phyloP scores from a whole-genome alignment of 2,888 invertebrate species.

The Plagodis dolabraria region DNA sequence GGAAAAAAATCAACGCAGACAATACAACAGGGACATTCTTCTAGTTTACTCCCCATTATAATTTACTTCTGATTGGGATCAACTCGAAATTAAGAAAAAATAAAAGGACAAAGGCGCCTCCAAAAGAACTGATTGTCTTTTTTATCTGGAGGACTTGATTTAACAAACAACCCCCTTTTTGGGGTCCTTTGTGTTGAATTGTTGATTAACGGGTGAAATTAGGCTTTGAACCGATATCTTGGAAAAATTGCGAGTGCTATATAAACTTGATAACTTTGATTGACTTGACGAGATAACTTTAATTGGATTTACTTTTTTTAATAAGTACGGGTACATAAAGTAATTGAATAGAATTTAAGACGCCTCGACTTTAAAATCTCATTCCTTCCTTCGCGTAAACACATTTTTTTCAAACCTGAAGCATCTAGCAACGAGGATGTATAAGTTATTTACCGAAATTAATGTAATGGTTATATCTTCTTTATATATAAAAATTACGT shows the following conservation, averaged over 20 bases:
- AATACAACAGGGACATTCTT: constrained; percentile 76
- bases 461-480: too few relatives aligned
- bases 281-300: too few relatives aligned
- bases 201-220: constrained; percentile 63
- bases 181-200: constrained; percentile 44
- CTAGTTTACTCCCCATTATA: constrained; percentile 82
- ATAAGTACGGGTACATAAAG: too few relatives aligned
- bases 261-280: neutral
- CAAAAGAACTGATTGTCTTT: constrained; percentile 63
- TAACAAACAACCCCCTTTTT: constrained; percentile 71
- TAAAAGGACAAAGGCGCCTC: constrained; percentile 70
- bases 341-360: too few relatives aligned
- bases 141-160: constrained; percentile 77
- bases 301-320: too few relatives aligned
- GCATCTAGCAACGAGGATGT: too few relatives aligned
- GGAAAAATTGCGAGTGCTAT: constrained; percentile 16
- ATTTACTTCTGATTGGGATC: constrained; percentile 84
- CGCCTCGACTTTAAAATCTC: too few relatives aligned
- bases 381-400: too few relatives aligned
- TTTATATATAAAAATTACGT: too few relatives aligned
- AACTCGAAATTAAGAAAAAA: constrained; percentile 84
- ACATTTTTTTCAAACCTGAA: too few relatives aligned
- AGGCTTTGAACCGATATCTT: constrained; percentile 45
- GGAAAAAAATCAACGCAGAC: constrained; percentile 67
- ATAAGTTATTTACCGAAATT: too few relatives aligned